Percentiles rank a stretch among this genome's conserved stretches.
phyloP scores from a whole-genome alignment of 2,797 vertebrate genomes.

The Melanotaenia maccullochi region DNA sequence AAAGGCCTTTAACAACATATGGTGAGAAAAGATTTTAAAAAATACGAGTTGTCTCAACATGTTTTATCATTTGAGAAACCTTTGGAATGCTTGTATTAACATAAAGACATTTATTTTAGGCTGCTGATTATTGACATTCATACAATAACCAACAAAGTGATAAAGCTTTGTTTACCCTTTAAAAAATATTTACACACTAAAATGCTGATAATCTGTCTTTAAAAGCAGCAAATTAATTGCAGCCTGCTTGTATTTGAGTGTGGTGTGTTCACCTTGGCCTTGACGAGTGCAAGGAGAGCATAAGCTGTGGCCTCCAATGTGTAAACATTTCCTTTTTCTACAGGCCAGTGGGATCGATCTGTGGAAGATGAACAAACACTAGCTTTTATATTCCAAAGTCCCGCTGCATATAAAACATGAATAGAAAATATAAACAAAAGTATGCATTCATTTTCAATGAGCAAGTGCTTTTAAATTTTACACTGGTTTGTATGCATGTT shows the following conservation, averaged over 20 bases:
- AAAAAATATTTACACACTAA: no score
- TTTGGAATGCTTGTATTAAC: not conserved
- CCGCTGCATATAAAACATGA: no score
- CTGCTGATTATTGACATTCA: not conserved
- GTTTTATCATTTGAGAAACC: no score
- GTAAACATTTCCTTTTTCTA: not conserved
- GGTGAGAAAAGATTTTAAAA: not conserved
- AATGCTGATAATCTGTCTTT: no score
- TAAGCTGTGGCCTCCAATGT: not conserved
- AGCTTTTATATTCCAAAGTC: no score
- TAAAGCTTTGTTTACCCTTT: no score
- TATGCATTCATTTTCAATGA: no score
- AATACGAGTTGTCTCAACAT: no score
- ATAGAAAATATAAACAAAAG: no score
- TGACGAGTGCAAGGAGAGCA: not conserved
- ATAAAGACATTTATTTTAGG: not conserved
- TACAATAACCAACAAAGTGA: not conserved
- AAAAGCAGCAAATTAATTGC: no score
- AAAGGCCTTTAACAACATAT: slow-evolving; percentile 47
- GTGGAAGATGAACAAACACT: not conserved
- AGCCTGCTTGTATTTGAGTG: not conserved
- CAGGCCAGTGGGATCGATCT: not conserved
- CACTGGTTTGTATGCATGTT: no score
- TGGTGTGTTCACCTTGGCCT: not conserved
- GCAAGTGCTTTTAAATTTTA: no score